These are phyloP conservation scores for Drosophila bocki DNA, from an alignment of 1,140 invertebrate genomes.

Conservation along the genomic window DNA sequence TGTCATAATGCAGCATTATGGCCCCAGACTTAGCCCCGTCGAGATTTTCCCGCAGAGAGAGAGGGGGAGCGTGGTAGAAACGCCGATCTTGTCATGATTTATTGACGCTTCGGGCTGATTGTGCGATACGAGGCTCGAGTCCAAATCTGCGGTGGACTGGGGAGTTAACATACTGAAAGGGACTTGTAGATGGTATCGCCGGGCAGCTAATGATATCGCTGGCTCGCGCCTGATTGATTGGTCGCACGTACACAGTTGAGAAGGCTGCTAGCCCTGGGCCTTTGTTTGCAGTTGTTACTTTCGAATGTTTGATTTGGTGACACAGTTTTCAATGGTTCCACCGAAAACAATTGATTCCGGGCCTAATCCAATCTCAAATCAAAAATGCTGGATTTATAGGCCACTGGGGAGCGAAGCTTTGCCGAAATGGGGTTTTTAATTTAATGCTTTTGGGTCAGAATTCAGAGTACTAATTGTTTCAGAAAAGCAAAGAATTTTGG, in stretches of 20 bases:
- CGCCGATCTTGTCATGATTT: conserved; percentile 67
- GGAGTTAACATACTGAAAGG: conserved; percentile 8
- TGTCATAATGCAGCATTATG: conserved; percentile 60
- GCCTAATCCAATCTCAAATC: conserved; percentile 5
- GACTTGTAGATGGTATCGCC: conserved; percentile 67
- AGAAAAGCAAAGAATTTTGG: not conserved
- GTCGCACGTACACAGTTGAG: conserved; percentile 22
- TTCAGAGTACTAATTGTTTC: not conserved
- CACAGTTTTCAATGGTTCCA: conserved; percentile 32
- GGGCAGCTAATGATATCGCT: conserved; percentile 50
- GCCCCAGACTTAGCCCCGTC: conserved; percentile 26
- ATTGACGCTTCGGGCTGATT: conserved; percentile 39
- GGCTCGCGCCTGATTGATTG: conserved; percentile 70
- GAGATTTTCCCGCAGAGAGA: conserved; percentile 26
- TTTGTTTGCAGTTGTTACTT: conserved; percentile 50
- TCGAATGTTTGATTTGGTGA: conserved; percentile 56
- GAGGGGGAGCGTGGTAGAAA: conserved; percentile 7
- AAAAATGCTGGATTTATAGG: not conserved
- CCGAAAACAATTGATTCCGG: conserved; percentile 17
- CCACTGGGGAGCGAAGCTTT: no score
- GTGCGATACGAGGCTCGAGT: conserved; percentile 47
- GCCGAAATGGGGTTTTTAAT: no score
- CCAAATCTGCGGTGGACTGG: conserved; percentile 24
- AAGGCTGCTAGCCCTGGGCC: conserved; percentile 6
- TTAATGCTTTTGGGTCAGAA: not conserved